Conservation (phyloP, 2,888 invertebrate species). For the Hymenopus coronatus region DNA sequence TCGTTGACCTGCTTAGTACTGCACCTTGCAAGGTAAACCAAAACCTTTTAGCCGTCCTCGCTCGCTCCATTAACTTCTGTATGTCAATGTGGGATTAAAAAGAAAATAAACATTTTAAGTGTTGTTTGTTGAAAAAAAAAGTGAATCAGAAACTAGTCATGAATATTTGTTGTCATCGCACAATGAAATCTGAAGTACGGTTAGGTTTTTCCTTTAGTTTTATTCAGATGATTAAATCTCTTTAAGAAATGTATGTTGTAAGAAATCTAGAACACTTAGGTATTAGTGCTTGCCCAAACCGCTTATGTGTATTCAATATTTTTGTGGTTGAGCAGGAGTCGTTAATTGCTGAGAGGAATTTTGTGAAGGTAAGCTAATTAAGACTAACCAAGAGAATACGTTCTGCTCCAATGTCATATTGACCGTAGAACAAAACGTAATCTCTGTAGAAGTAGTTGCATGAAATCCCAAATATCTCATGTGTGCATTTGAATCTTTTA, state of each 20-base stretch:
- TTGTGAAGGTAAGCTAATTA: neutral
- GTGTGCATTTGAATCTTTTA: neutral
- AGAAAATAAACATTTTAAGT: constrained; percentile 12
- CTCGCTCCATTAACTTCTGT: constrained; percentile 20
- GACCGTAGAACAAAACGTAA: neutral
- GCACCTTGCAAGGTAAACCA: neutral
- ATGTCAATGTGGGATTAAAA: constrained; percentile 18
- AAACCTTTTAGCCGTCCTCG: constrained; percentile 23
- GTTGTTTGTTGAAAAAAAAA: constrained; percentile 25
- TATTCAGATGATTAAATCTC: constrained; percentile 16
- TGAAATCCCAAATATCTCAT: neutral
- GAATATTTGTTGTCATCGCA: constrained; percentile 28
- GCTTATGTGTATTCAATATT: constrained; percentile 1
- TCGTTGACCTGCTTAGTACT: constrained; percentile 17
- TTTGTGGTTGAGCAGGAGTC: neutral
- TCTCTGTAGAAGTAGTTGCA: neutral
- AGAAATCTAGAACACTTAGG: neutral
- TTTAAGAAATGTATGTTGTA: neutral
- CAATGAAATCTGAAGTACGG: constrained; percentile 20
- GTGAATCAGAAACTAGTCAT: constrained; percentile 26
- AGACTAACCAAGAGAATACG: neutral
- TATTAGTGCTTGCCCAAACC: neutral
- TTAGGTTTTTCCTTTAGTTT: constrained; percentile 13
- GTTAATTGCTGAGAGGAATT: neutral
- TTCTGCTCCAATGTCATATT: neutral